phyloP scores from a whole-genome alignment of 1,140 invertebrate genomes.

The Drosophila sturtevanti region DNA sequence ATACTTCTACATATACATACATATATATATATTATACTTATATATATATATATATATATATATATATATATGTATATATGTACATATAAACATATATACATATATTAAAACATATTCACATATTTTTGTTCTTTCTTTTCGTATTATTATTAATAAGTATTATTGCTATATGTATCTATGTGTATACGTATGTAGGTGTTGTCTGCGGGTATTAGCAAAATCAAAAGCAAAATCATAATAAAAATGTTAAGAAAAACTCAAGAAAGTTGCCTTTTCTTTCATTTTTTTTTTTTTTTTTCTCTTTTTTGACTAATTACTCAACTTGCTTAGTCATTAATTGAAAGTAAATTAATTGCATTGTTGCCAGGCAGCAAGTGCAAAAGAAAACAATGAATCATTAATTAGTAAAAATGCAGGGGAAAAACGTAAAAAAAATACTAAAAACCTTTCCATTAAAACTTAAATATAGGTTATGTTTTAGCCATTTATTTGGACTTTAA shows the following conservation, averaged over 20 bases:
- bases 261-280: background rate
- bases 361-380: constrained; percentile 23
- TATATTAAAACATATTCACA: background rate
- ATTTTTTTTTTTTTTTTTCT: background rate
- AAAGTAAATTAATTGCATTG: background rate
- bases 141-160: constrained; percentile 53
- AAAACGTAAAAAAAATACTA: background rate
- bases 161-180: constrained; percentile 25
- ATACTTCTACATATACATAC: background rate
- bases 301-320: background rate
- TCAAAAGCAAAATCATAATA: constrained; percentile 43
- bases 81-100: too few species aligned
- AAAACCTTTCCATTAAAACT: background rate
- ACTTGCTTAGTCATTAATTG: constrained; percentile 4
- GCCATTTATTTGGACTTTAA: background rate
- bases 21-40: background rate
- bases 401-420: background rate
- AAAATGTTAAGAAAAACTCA: constrained; percentile 37
- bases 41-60: background rate
- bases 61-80: background rate
- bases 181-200: constrained; percentile 9
- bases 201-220: constrained; percentile 35
- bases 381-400: background rate
- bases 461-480: background rate
- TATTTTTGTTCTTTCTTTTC: constrained; percentile 25